Conservation (phyloP, 2,888 invertebrate genomes). For the Hofmannophila pseudospretella region DNA sequence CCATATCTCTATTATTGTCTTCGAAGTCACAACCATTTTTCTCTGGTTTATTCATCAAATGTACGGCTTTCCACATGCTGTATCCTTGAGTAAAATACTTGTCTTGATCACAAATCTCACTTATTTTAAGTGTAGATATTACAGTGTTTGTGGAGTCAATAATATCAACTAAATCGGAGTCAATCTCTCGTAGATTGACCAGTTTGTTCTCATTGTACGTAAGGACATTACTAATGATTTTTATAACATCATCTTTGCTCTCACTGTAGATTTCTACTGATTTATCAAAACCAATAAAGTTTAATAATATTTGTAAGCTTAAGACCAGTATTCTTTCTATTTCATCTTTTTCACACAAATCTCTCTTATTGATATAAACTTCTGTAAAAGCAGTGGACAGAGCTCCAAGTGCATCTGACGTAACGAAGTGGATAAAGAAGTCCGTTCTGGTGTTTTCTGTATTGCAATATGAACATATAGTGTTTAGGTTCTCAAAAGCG, state of each 20-base stretch:
- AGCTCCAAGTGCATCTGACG: slow-evolving; percentile 44
- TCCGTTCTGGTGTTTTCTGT: slow-evolving; percentile 37
- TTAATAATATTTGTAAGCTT: slow-evolving; percentile 51
- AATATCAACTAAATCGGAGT: slow-evolving; percentile 54
- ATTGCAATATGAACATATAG: slow-evolving; percentile 67
- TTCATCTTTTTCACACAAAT: slow-evolving; percentile 41
- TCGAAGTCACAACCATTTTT: slow-evolving; percentile 43
- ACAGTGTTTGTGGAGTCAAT: slow-evolving; percentile 52
- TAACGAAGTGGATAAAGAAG: slow-evolving; percentile 55
- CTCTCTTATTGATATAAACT: slow-evolving; percentile 41
- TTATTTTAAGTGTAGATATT: slow-evolving; percentile 36
- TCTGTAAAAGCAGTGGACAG: slow-evolving; percentile 49
- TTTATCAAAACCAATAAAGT: slow-evolving; percentile 55
- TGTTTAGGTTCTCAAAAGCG: slow-evolving; percentile 79
- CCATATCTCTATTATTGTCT: slow-evolving; percentile 40
- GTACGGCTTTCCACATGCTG: slow-evolving; percentile 53
- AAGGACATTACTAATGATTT: slow-evolving; percentile 46
- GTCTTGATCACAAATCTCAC: slow-evolving; percentile 34
- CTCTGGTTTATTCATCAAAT: slow-evolving; percentile 33
- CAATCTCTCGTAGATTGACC: slow-evolving; percentile 45
- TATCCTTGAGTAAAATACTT: slow-evolving; percentile 48
- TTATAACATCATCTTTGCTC: slow-evolving; percentile 34
- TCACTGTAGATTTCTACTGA: slow-evolving; percentile 42
- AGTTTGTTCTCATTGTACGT: slow-evolving; percentile 52
- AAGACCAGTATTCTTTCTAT: slow-evolving; percentile 55